Evolutionary conservation across 2,113 vertebrate genomes (phyloP), one percentile per base, ranked within the genome.

Genomic region (Alectura lathami): DNA sequence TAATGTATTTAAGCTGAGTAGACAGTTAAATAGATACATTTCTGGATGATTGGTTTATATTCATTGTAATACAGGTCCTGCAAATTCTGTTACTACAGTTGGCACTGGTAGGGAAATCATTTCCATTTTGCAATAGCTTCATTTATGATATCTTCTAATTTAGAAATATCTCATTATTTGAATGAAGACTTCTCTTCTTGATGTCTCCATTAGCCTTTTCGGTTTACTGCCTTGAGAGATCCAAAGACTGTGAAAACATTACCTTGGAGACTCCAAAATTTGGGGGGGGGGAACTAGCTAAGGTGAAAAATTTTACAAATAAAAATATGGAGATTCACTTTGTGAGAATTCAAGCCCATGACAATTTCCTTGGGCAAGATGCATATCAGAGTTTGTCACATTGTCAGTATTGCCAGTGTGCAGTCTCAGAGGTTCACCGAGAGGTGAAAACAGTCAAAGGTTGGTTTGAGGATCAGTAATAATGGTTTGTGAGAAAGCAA

Each of bases 381-480:
- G 8, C 1, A 0, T 21, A 10, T 32, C 23, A 36, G 8, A 32
- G 11, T 59, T 51, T 73, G 32, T 51, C 47, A 43, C 0, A 0
- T 22, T 38, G 11, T 20, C 1, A 38, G 26, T 43, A 54, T 24
- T n/a, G 11, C 22, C 17, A 43, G 17, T 15, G 18, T 0, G 0
- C 17, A 21, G 20, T 43, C 66, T 83, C 32, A n/a, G 51, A 75
- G 26, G 15, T 17, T 84, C 13, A 20, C 16, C n/a, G 34, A n/a
- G 51, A 51, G 18, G 5, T 40, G 29, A 56, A 43, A 11, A 21
- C 86, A 74, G 14, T 10, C 69, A 50, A 29, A 88, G 54, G 4
- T 18, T 64, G 5, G n/a, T 50, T 42, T 27, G 13, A 50, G 7
- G 9, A 84, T 4, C 6, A 62, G 13, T 64, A 66, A 0, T 14